Percentiles rank a stretch among this genome's conserved stretches.
Conservation (phyloP, 2,888 invertebrate species). For the Callosobruchus maculatus region DNA sequence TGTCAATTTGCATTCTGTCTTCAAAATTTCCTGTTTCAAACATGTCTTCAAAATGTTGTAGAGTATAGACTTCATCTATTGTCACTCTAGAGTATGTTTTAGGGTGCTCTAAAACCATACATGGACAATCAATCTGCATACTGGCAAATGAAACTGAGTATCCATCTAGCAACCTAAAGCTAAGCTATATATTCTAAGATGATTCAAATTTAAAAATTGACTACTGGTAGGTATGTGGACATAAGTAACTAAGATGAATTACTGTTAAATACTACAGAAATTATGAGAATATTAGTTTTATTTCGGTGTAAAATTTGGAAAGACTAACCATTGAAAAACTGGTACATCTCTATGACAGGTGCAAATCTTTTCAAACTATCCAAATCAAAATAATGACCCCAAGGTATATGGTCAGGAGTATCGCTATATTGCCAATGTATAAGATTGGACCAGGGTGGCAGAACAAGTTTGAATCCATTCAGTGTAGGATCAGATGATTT, state of each 20-base stretch:
- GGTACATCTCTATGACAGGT: slow-evolving; percentile 82
- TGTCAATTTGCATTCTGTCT: slow-evolving; percentile 71
- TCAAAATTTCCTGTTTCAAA: slow-evolving; percentile 77
- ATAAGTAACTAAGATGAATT: too few relatives aligned
- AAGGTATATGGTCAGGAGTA: slow-evolving; percentile 63
- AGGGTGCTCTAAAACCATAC: slow-evolving; percentile 45
- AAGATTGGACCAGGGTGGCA: slow-evolving; percentile 89
- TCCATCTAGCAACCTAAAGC: too few relatives aligned
- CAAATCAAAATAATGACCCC: slow-evolving; percentile 85
- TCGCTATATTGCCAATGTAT: slow-evolving; percentile 79
- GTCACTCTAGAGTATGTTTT: slow-evolving; percentile 45
- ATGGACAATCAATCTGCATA: not conserved
- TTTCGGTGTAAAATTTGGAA: not conserved
- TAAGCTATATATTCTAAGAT: too few relatives aligned
- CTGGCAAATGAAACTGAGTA: too few relatives aligned
- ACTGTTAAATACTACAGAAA: too few relatives aligned
- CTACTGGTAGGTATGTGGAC: too few relatives aligned
- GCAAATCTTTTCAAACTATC: slow-evolving; percentile 71
- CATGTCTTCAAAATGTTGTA: slow-evolving; percentile 83
- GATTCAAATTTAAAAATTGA: too few relatives aligned
- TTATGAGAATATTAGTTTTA: too few relatives aligned
- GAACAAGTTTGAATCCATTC: slow-evolving; percentile 62
- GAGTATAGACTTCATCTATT: slow-evolving; percentile 74
- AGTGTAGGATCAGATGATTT: slow-evolving; percentile 47
- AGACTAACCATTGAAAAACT: slow-evolving; percentile 64